Conservation (phyloP, 2,888 invertebrate species). For the Hypercompe scribonia region DNA sequence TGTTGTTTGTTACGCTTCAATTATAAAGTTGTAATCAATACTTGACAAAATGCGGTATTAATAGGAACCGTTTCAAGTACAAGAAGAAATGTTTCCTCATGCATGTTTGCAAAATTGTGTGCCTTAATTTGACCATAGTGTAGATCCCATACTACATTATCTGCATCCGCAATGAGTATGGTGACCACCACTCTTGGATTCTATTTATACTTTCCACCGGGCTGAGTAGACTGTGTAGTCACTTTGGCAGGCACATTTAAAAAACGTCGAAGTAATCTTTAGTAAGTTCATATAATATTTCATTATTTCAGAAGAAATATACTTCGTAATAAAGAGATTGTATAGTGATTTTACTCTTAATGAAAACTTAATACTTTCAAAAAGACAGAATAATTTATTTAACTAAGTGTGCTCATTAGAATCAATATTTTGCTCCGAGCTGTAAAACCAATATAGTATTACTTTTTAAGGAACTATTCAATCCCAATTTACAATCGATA, state of each 20-base stretch:
- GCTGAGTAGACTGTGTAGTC: too few species aligned
- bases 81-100: neutral
- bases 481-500: constrained; percentile 48
- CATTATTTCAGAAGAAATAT: too few species aligned
- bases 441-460: neutral
- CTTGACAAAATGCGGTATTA: neutral
- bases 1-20: neutral
- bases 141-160: too few species aligned
- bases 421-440: neutral
- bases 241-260: too few species aligned
- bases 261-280: too few species aligned
- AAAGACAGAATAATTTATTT: neutral
- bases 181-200: too few species aligned
- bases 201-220: too few species aligned
- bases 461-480: constrained; percentile 10
- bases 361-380: neutral
- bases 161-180: too few species aligned
- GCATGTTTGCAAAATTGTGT: neutral
- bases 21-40: neutral
- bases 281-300: too few species aligned
- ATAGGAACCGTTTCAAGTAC: neutral
- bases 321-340: too few species aligned
- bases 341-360: neutral
- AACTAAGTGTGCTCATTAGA: neutral
- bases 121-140: neutral